Conservation (phyloP, 2,113 vertebrate genomes). For the Cyphomyrus discorhynchus region DNA sequence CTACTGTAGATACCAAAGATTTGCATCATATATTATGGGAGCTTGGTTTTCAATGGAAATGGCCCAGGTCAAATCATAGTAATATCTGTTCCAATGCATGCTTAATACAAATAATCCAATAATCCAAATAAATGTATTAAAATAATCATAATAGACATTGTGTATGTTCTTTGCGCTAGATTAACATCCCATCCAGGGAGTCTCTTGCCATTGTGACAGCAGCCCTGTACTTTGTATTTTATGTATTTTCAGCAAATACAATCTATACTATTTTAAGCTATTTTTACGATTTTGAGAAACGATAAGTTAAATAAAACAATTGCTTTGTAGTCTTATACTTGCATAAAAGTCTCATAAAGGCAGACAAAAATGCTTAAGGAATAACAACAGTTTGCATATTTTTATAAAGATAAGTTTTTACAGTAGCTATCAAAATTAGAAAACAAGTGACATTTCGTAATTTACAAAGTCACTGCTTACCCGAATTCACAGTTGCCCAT, state of each 20-base stretch:
- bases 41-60: background rate
- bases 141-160: background rate
- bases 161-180: background rate
- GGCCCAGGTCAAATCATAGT: background rate
- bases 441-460: no score
- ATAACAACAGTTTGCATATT: no score
- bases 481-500: no score
- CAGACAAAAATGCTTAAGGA: no score
- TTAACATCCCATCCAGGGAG: background rate
- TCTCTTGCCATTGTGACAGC: background rate
- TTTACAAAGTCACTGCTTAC: no score
- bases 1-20: background rate
- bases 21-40: background rate
- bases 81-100: background rate
- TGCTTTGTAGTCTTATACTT: no score
- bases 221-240: background rate
- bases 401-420: no score
- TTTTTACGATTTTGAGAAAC: no score
- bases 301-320: no score
- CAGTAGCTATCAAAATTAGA: no score
- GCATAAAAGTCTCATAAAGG: no score
- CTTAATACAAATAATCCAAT: background rate
- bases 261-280: background rate
- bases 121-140: background rate
- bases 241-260: background rate